A percentile compares a stretch with the other conserved stretches of the same genome.
These are phyloP conservation scores for Drosophila ananassae DNA, from an alignment of 1,140 invertebrate genomes.

Conservation along the genomic window DNA sequence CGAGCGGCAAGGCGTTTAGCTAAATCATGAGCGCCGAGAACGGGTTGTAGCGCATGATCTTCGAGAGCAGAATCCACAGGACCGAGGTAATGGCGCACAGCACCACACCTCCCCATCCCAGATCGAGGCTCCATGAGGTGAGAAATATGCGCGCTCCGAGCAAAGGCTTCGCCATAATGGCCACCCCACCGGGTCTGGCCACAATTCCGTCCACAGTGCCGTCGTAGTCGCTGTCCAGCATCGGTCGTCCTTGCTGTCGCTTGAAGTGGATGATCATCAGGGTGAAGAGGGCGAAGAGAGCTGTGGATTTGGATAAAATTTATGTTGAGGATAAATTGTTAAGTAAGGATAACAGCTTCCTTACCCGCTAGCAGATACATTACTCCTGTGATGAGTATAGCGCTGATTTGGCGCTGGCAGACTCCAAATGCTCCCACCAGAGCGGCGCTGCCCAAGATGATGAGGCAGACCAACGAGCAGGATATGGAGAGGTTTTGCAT, in stretches of 20 bases:
- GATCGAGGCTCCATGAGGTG: conserved; percentile 92
- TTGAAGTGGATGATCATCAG: conserved; percentile 96
- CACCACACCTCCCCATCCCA: conserved; percentile 92
- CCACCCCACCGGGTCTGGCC: conserved; percentile 84
- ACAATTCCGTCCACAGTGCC: conserved; percentile 90
- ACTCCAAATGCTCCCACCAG: conserved; percentile 93
- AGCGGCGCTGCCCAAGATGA: conserved; percentile 92
- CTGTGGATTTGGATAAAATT: conserved; percentile 84
- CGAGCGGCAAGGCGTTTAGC: conserved; percentile 80
- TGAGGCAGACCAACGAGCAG: conserved; percentile 94
- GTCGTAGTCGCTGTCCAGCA: conserved; percentile 85
- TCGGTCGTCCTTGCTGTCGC: conserved; percentile 88
- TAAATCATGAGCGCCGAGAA: conserved; percentile 90
- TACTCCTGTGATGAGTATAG: conserved; percentile 94
- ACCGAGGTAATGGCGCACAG: conserved; percentile 91
- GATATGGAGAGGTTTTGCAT: conserved; percentile 97
- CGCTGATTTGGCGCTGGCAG: conserved; percentile 93
- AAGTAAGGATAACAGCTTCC: conserved; percentile 4
- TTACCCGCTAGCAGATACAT: conserved; percentile 95
- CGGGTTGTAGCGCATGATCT: conserved; percentile 95
- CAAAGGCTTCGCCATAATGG: conserved; percentile 74
- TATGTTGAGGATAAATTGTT: no score
- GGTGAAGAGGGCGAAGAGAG: conserved; percentile 94
- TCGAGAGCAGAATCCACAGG: conserved; percentile 94
- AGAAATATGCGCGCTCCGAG: conserved; percentile 89